Base-by-base conservation (phyloP, 2,113 vertebrate genomes). In the Egretta garzetta region DNA sequence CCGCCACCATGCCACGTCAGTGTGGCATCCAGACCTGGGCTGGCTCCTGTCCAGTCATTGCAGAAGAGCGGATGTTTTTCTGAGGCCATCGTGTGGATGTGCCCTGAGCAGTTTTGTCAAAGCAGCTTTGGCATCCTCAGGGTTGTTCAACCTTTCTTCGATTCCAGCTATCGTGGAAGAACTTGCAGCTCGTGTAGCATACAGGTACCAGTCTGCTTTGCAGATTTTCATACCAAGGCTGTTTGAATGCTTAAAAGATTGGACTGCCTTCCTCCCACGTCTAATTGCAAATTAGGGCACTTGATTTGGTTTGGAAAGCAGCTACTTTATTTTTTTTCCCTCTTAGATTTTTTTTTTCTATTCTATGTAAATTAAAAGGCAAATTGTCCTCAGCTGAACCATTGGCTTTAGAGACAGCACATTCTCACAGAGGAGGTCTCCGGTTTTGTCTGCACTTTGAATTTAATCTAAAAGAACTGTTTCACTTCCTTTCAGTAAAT, bases 81-180 rank as follows among this genome's bases (percentile, higher is more conserved):
- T 58, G 37, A 79, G 60, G 27, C 39, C 11, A 2, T 17, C 0
- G 0, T 43, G 16, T 63, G 45, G 16, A 18, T 49, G n/a, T 45
- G 6, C 35, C 26, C 30, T n/a, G 45, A 81, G 41, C n/a, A 4
- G 2, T 80, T 59, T 59, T 70, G 16, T 89, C 12, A 41, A 35
- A 62, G 18, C 30, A 58, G 3, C 28, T 35, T 19, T 0, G 0
- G 9, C 64, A 59, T 59, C 30, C 13, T 68, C 4, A 15, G 45
- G 15, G 39, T 37, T 80, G 19, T 52, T 50, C 4, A 3, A 26
- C 43, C 17, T 49, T 67, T 59, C 52, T 37, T 53, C 33, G 13
- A 13, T 72, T 60, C 20, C 64, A 60, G 30, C 49, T 80, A 1
- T 43, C 45, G 8, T 15, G 33, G 32, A 64, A 50, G 37, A 75